Base-by-base conservation (phyloP, 2,113 vertebrate species). In the Glareola pratincola region DNA sequence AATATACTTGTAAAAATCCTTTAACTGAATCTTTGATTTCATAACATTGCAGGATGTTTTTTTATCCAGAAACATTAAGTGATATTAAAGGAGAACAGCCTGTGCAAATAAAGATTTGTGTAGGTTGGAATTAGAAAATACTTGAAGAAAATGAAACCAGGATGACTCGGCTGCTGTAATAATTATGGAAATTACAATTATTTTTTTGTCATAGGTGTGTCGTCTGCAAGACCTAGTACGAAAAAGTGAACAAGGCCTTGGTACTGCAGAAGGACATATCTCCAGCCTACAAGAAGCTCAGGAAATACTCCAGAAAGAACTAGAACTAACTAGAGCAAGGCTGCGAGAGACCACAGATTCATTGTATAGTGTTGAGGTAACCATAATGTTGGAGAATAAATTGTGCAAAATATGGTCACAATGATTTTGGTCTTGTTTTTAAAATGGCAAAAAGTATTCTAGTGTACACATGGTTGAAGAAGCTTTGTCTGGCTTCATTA, bases 341-440 rank as follows among this genome's bases (percentile, higher is more conserved):
- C 98, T 99, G 74, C 98, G 99, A 88, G 99, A 99, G 95, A 99
- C 99, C 92, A 99, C 98, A 94, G 99, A 99, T 97, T 98, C 99
- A n/a, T 97, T 99, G 32, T 98, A 98, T 24, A 98, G 98, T 47
- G 97, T 99, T 95, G 99, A 99, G 99, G 99, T 99, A 97, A 98
- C 71, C 79, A 2, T 64, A 45, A 57, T 41, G 68, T 37, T 87
- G 41, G 56, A 80, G 39, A 87, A 56, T 18, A 72, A 81, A 26
- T 51, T 17, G 27, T 92, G 50, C 43, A 51, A 83, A 88, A 39
- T 62, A 34, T 20, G 60, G 41, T 62, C 41, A 45, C 2, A 4
- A n/a, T 2, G 8, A 30, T 45, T 54, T 83, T 72, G 62, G 23
- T 60, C 24, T 36, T 75, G 5, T 66, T 83, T 74, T 83, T 47